Conservation (phyloP, 2,888 invertebrate species). For the Mythimna vitellina region DNA sequence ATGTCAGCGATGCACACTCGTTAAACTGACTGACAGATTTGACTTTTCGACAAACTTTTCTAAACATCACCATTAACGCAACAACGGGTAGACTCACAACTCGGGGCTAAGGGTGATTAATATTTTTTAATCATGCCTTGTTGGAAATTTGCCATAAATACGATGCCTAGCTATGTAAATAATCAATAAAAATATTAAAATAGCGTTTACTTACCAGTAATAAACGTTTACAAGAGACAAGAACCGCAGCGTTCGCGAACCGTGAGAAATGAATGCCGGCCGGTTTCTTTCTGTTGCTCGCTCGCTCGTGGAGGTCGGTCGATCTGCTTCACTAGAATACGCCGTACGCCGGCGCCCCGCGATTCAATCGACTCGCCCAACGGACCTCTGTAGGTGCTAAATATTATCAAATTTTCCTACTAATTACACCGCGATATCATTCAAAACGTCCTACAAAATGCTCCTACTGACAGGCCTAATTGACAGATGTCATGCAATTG, state of each 20-base stretch:
- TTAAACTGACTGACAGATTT: conserved; percentile 10
- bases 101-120: background rate
- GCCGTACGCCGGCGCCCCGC: conserved; percentile 81
- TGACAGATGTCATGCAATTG: conserved; percentile 76
- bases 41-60: background rate
- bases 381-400: conserved; percentile 80
- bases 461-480: conserved; percentile 66
- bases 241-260: conserved; percentile 80
- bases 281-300: conserved; percentile 82
- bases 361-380: conserved; percentile 82
- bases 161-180: background rate
- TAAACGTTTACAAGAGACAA: conserved; percentile 69
- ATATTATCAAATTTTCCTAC: conserved; percentile 73
- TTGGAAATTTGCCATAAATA: conserved; percentile 7
- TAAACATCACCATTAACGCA: background rate
- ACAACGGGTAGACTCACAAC: conserved; percentile 3
- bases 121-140: background rate
- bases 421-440: conserved; percentile 69
- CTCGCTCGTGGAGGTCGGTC: conserved; percentile 80
- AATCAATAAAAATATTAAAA: conserved; percentile 34
- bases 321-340: conserved; percentile 84
- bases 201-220: conserved; percentile 75
- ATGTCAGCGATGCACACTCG: conserved; percentile 20
- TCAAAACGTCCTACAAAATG: conserved; percentile 76
- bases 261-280: conserved; percentile 87